Conservation (phyloP, 2,113 vertebrate species). For the Istiophorus platypterus region DNA sequence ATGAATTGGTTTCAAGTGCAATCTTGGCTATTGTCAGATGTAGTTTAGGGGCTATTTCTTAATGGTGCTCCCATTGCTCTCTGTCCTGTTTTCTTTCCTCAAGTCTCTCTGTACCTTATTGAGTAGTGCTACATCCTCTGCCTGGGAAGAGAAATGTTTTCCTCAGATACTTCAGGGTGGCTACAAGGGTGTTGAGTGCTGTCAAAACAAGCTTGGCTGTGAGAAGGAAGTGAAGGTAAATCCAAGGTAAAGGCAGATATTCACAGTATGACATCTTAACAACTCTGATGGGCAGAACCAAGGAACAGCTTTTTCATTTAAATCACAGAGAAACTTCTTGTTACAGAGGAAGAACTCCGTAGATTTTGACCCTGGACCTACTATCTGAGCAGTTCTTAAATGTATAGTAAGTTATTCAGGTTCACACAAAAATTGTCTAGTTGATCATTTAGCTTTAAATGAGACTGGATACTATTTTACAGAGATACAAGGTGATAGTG, state of each 20-base stretch:
- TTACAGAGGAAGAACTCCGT: conserved; percentile 10
- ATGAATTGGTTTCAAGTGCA: conserved; percentile 84
- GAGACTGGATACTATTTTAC: neutral
- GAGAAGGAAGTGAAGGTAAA: conserved; percentile 24
- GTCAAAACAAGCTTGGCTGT: conserved; percentile 49
- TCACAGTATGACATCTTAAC: conserved; percentile 41
- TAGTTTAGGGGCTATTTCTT: conserved; percentile 82
- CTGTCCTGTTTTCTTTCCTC: conserved; percentile 61
- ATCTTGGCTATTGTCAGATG: conserved; percentile 84
- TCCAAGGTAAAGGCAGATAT: conserved; percentile 36
- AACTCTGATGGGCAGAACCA: conserved; percentile 25
- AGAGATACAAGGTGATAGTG: neutral
- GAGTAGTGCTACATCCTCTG: conserved; percentile 53
- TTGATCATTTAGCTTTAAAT: neutral
- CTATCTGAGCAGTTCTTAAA: neutral
- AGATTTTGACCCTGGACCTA: neutral
- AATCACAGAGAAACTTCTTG: conserved; percentile 6
- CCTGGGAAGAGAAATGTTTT: conserved; percentile 72
- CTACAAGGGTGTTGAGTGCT: conserved; percentile 31
- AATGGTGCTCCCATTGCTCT: conserved; percentile 74
- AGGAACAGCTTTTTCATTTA: conserved; percentile 2
- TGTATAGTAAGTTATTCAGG: neutral
- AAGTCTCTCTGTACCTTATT: conserved; percentile 51
- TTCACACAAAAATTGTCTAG: neutral
- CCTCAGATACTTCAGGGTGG: conserved; percentile 43